Evolutionary conservation across 1,140 invertebrate species (phyloP).

Genomic region (Aricia agestis): DNA sequence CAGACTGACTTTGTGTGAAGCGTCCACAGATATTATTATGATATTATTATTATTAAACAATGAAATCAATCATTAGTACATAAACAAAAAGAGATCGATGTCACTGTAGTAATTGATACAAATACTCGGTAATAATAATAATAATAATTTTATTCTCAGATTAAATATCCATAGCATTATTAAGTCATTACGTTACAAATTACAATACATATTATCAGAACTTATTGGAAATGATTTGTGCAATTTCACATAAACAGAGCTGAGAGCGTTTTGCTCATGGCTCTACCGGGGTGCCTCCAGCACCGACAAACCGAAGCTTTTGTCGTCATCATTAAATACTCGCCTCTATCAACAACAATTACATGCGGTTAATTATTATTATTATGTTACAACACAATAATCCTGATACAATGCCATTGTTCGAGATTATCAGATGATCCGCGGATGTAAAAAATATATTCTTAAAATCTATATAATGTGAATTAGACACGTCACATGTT

Average conservation of each 20-base stretch:
- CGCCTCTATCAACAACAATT: not conserved
- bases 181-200: too few species aligned
- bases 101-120: too few species aligned
- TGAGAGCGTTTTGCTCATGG: not conserved
- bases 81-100: too few species aligned
- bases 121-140: too few species aligned
- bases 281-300: not conserved
- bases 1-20: too few species aligned
- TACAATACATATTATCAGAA: too few species aligned
- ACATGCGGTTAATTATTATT: not conserved
- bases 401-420: not conserved
- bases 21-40: too few species aligned
- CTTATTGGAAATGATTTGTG: not conserved
- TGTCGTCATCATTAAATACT: not conserved
- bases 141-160: too few species aligned
- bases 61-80: too few species aligned
- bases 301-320: not conserved
- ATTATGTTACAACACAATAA: not conserved
- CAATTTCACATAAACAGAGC: not conserved
- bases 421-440: conserved; percentile 2
- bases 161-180: too few species aligned
- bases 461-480: not conserved
- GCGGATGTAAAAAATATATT: not conserved
- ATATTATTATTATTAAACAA: too few species aligned
- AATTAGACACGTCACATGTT: not conserved